Evolutionary conservation across 2,113 vertebrate genomes (phyloP), one percentile per base, ranked within the genome.

Genomic region (Trachemys scripta): DNA sequence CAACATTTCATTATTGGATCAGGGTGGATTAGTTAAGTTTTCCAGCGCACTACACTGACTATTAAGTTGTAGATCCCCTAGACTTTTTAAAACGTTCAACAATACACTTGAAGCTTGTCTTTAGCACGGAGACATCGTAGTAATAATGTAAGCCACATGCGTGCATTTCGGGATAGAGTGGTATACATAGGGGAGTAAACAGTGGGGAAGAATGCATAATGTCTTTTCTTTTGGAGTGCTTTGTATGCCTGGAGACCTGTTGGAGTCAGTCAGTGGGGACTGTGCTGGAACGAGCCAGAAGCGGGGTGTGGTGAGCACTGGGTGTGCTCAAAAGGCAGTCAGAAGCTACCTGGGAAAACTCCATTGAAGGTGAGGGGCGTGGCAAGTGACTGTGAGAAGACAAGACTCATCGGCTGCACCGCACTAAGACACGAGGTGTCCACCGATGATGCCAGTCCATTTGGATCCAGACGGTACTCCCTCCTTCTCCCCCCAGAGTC

Each of bases 1-100:
- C 96, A 97, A 94, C 97, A 95, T 84, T 72, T 93, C 92, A 97
- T 95, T 97, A 97, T 95, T 90, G 97, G 96, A 97, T 97, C 97
- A 96, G 95, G 96, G 93, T 0, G 83, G 96, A 97, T 96, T 76
- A 45, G 2, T 45, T 97, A 97, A 97, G 89, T 92, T n/a, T 91
- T 97, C 94, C 94, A 97, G 95, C 94, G 94, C 97, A 95, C 96
- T 96, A 97, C 87, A 85, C 93, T 12, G 85, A 90, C 96, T 96
- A 93, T 92, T 84, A 97, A 97, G 96, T 91, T 91, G 96, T 95
- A 95, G 96, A 96, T 95, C 96, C 96, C 97, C 96, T 97, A 97
- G 97, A 97, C 96, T 95, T 94, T 80, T 96, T 92, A 90, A 57
- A 59, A 93, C 79, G 92, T 88, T 94, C 96, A 94, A 90, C 94